A percentile compares a stretch with the other conserved stretches of the same genome.
phyloP scores from a whole-genome alignment of 2,888 invertebrate species.

The Venusia cambrica region DNA sequence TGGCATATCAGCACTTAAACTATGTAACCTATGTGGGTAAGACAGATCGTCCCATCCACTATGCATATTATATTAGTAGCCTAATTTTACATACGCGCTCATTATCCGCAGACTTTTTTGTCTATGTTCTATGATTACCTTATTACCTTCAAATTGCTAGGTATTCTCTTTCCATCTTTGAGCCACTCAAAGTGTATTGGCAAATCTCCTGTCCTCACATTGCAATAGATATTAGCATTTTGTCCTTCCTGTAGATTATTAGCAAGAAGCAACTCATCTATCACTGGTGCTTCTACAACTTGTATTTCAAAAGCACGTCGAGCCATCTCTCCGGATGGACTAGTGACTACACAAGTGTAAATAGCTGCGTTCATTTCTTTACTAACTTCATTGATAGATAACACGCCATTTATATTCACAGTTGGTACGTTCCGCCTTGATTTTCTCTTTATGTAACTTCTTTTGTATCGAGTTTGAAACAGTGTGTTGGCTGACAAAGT shows the following conservation, averaged over 20 bases:
- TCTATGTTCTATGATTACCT: too few species aligned
- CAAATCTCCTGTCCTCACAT: slow-evolving; percentile 86
- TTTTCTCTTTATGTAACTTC: slow-evolving; percentile 46
- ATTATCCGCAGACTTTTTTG: too few species aligned
- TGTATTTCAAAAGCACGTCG: slow-evolving; percentile 83
- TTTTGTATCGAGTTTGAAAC: slow-evolving; percentile 62
- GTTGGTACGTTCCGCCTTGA: slow-evolving; percentile 51
- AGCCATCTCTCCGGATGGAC: slow-evolving; percentile 83
- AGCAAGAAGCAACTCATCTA: slow-evolving; percentile 91
- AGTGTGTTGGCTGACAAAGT: slow-evolving; percentile 56
- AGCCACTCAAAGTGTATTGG: slow-evolving; percentile 87
- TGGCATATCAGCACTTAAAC: too few species aligned
- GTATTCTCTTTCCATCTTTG: slow-evolving; percentile 84
- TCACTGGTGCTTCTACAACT: slow-evolving; percentile 87
- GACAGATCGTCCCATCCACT: too few species aligned
- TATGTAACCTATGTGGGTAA: too few species aligned
- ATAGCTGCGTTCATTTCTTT: slow-evolving; percentile 86
- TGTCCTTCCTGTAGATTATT: slow-evolving; percentile 91
- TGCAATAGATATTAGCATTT: slow-evolving; percentile 91
- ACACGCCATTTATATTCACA: slow-evolving; percentile 76
- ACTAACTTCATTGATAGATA: slow-evolving; percentile 82
- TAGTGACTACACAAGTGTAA: slow-evolving; percentile 89
- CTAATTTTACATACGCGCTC: too few species aligned
- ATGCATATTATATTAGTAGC: too few species aligned
- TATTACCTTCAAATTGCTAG: slow-evolving; percentile 82